Conservation (phyloP, 2,113 vertebrate species). For the Ornithorhynchus anatinus region DNA sequence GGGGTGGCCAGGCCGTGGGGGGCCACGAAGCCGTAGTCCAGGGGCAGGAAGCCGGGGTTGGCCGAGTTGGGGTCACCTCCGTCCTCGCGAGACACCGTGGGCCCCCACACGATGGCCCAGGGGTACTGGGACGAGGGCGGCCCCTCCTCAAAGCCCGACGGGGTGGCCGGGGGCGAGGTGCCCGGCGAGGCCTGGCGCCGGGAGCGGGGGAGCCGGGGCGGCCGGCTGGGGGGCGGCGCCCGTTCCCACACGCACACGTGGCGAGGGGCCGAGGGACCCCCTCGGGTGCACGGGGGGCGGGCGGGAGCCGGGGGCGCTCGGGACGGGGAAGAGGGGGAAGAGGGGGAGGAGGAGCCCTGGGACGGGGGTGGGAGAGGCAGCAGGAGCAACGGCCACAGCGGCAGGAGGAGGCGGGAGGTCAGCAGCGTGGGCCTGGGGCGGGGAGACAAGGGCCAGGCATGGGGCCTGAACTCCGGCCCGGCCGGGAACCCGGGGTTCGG, state of each 20-base stretch:
- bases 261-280: slow-evolving; percentile 61
- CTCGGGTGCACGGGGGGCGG: slow-evolving; percentile 71
- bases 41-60: slow-evolving; percentile 73
- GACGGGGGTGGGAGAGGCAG: slow-evolving; percentile 53
- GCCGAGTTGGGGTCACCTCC: slow-evolving; percentile 75
- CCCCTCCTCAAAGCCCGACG: slow-evolving; percentile 76
- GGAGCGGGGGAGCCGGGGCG: slow-evolving; percentile 58
- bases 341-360: slow-evolving; percentile 57
- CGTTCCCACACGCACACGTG: slow-evolving; percentile 75
- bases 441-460: slow-evolving; percentile 10
- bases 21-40: slow-evolving; percentile 76
- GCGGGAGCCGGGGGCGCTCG: slow-evolving; percentile 52
- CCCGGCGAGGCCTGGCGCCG: slow-evolving; percentile 62
- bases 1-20: slow-evolving; percentile 73
- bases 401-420: slow-evolving; percentile 63
- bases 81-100: slow-evolving; percentile 77
- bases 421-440: slow-evolving; percentile 53
- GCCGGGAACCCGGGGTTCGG: background rate
- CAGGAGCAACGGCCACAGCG: slow-evolving; percentile 73
- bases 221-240: slow-evolving; percentile 61
- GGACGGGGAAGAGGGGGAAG: no score
- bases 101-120: slow-evolving; percentile 83
- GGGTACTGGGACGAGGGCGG: slow-evolving; percentile 81
- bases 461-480: background rate
- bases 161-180: slow-evolving; percentile 68